Evolutionary conservation across 1,140 invertebrate species (phyloP).

Genomic region (Cardiocondyla obscurior): DNA sequence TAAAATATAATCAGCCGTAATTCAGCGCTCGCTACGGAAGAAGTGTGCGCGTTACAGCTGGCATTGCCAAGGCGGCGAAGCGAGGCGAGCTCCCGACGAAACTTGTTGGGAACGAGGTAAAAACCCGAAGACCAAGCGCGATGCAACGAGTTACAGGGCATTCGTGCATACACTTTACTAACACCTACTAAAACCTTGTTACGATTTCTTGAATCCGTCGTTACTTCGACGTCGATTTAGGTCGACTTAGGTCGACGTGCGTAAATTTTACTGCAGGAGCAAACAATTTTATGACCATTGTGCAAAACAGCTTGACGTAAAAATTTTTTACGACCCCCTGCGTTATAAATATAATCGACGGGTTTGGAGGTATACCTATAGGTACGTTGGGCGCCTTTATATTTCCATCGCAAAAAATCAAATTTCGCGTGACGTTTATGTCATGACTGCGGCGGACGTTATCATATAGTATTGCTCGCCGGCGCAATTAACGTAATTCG

Average conservation of each 20-base stretch:
- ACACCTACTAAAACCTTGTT: neutral
- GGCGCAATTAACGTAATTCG: constrained; percentile 15
- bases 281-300: neutral
- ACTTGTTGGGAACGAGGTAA: constrained; percentile 13
- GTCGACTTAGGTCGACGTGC: no score
- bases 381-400: no score
- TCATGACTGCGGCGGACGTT: neutral
- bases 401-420: neutral
- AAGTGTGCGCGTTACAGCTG: neutral
- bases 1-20: constrained; percentile 35
- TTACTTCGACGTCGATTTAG: neutral
- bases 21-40: neutral
- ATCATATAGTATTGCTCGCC: neutral
- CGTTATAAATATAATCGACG: neutral
- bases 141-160: neutral
- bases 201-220: neutral
- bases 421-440: constrained; percentile 18
- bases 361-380: neutral
- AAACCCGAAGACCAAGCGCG: constrained; percentile 2
- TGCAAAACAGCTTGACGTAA: neutral
- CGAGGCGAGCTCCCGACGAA: neutral
- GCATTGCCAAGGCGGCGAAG: neutral
- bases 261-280: neutral
- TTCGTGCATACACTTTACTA: neutral
- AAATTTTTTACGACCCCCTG: neutral